A percentile compares a stretch with the other conserved stretches of the same genome.
Evolutionary conservation across 2,797 vertebrate species (phyloP).

Genomic region (Echiichthys vipera): DNA sequence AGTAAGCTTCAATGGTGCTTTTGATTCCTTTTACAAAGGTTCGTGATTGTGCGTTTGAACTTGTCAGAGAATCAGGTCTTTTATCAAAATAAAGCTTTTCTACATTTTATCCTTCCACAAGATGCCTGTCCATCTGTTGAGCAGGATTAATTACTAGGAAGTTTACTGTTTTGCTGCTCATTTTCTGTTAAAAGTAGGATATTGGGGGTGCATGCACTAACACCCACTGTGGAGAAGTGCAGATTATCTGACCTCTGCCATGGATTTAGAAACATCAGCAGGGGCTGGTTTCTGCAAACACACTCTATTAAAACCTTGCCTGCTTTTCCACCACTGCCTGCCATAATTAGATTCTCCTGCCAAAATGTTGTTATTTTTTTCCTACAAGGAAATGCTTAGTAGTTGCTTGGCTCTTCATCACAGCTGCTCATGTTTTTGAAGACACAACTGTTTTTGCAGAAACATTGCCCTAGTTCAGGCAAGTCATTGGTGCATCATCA

Average conservation of each 20-base stretch:
- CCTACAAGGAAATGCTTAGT: slow-evolving; percentile 29
- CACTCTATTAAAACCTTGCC: slow-evolving; percentile 42
- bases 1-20: neutral
- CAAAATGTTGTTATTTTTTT: slow-evolving; percentile 52
- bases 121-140: slow-evolving; percentile 39
- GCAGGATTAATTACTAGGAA: slow-evolving; percentile 43
- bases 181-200: slow-evolving; percentile 49
- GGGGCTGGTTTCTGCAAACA: slow-evolving; percentile 38
- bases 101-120: slow-evolving; percentile 12
- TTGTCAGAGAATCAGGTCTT: slow-evolving; percentile 9
- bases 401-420: slow-evolving; percentile 28
- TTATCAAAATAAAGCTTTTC: slow-evolving; percentile 32
- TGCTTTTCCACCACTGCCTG: slow-evolving; percentile 18
- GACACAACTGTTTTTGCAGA: neutral
- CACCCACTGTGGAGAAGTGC: slow-evolving; percentile 26
- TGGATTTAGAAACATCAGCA: slow-evolving; percentile 51
- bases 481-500: neutral
- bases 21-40: slow-evolving; percentile 1
- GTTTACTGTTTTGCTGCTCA: slow-evolving; percentile 29
- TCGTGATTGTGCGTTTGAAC: slow-evolving; percentile 12
- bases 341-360: slow-evolving; percentile 55
- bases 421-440: slow-evolving; percentile 14
- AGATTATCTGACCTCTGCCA: slow-evolving; percentile 51
- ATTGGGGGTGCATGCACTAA: slow-evolving; percentile 8
- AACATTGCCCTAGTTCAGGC: neutral